phyloP scores from a whole-genome alignment of 2,797 vertebrate species.

The Premnoplex brunnescens region DNA sequence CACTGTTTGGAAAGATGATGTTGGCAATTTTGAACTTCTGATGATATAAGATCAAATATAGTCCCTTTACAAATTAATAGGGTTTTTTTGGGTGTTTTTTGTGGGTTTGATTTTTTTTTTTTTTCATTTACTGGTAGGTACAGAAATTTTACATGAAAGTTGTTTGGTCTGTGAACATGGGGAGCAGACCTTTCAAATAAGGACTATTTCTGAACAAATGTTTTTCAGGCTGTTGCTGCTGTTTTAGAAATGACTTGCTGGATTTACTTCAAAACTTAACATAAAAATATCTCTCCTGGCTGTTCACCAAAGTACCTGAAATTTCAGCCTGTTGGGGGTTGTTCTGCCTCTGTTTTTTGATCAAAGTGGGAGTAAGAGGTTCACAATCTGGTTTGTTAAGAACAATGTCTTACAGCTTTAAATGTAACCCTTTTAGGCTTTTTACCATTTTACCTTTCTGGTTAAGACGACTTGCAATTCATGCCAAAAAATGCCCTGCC shows the following conservation, averaged over 20 bases:
- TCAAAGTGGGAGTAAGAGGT: not conserved
- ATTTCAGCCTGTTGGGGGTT: not conserved
- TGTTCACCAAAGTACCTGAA: not conserved
- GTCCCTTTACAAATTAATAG: not conserved
- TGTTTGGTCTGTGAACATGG: not conserved
- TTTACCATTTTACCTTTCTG: not conserved
- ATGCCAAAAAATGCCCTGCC: constrained; percentile 37
- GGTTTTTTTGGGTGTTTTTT: not conserved
- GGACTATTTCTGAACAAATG: not conserved
- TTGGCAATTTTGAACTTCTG: not conserved
- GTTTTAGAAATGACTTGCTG: not conserved
- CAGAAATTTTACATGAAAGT: not conserved
- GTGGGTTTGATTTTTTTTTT: not conserved
- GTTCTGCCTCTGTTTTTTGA: not conserved
- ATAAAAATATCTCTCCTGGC: not conserved
- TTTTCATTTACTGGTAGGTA: not conserved
- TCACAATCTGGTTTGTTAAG: not conserved
- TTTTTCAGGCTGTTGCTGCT: not conserved
- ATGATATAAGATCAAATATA: not conserved
- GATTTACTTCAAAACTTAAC: not conserved
- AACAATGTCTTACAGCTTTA: not conserved
- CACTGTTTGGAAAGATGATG: not conserved
- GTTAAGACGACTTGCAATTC: not conserved
- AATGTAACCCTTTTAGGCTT: not conserved
- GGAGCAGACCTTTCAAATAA: not conserved